These are phyloP conservation scores for Euthynnus affinis DNA, from an alignment of 2,797 vertebrate genomes.

Conservation along the genomic window DNA sequence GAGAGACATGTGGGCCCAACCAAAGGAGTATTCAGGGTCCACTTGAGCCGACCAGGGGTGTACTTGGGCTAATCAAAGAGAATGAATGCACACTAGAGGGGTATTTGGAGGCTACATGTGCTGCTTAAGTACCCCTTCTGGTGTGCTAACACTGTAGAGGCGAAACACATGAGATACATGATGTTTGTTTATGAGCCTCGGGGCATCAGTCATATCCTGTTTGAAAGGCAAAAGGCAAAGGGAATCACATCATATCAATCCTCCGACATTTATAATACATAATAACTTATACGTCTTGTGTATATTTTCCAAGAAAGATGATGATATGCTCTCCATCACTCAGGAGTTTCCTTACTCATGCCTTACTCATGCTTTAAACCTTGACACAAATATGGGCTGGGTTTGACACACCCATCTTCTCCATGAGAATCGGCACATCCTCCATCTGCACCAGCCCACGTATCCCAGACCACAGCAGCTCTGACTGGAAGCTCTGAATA, in stretches of 20 bases:
- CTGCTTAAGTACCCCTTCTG: neutral
- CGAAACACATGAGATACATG: neutral
- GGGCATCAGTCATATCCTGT: neutral
- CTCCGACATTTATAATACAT: neutral
- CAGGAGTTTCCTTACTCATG: constrained; percentile 22
- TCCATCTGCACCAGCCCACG: constrained; percentile 50
- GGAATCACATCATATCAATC: neutral
- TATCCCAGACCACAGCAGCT: constrained; percentile 60
- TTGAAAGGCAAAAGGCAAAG: neutral
- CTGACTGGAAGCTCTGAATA: constrained; percentile 65
- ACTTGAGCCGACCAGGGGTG: neutral
- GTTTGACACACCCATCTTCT: constrained; percentile 61
- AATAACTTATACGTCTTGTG: neutral
- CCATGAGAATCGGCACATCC: constrained; percentile 51
- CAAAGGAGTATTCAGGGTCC: no score
- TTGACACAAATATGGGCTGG: constrained; percentile 52
- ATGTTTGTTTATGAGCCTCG: neutral
- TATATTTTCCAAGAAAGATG: neutral
- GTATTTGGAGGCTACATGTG: neutral
- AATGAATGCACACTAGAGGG: neutral
- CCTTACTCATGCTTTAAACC: constrained; percentile 46
- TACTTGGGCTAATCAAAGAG: no score
- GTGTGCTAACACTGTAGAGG: neutral
- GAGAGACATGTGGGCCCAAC: neutral
- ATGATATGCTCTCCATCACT: neutral